phyloP scores from a whole-genome alignment of 2,888 invertebrate genomes.

The Dione vanillae region DNA sequence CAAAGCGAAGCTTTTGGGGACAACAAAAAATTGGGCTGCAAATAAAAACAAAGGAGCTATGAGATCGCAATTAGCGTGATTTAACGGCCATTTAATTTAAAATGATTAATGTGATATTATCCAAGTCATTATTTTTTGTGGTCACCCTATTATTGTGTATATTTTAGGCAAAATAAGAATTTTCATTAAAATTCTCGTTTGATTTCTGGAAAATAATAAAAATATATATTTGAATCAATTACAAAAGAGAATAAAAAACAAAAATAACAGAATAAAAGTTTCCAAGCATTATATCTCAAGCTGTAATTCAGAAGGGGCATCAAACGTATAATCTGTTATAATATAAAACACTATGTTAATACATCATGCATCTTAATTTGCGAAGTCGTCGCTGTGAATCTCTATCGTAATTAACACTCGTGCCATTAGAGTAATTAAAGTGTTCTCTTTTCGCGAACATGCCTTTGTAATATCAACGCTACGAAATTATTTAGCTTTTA shows the following conservation, averaged over 20 bases:
- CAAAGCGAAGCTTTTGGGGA: conserved; percentile 63
- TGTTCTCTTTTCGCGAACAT: conserved; percentile 77
- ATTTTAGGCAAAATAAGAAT: conserved; percentile 18
- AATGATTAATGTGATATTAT: conserved; percentile 78
- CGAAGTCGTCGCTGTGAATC: conserved; percentile 74
- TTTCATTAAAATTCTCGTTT: no score
- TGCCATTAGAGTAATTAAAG: conserved; percentile 92
- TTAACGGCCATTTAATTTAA: conserved; percentile 80
- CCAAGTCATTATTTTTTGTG: conserved; percentile 57
- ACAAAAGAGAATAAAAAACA: background rate
- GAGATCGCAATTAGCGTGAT: conserved; percentile 79
- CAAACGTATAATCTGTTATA: conserved; percentile 26
- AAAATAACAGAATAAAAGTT: background rate
- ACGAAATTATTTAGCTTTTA: conserved; percentile 39
- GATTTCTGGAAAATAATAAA: no score
- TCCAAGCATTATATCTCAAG: background rate
- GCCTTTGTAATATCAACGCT: conserved; percentile 45
- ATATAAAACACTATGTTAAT: conserved; percentile 41
- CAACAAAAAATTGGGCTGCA: conserved; percentile 67
- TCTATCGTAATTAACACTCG: conserved; percentile 90
- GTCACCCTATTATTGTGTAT: conserved; percentile 42
- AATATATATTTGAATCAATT: no score
- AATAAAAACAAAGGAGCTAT: conserved; percentile 76
- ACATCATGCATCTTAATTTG: conserved; percentile 57
- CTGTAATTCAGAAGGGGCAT: conserved; percentile 14